Percentiles rank a stretch among this genome's conserved stretches.
phyloP scores from a whole-genome alignment of 1,140 invertebrate genomes.

The Ptiloglossa arizonensis region DNA sequence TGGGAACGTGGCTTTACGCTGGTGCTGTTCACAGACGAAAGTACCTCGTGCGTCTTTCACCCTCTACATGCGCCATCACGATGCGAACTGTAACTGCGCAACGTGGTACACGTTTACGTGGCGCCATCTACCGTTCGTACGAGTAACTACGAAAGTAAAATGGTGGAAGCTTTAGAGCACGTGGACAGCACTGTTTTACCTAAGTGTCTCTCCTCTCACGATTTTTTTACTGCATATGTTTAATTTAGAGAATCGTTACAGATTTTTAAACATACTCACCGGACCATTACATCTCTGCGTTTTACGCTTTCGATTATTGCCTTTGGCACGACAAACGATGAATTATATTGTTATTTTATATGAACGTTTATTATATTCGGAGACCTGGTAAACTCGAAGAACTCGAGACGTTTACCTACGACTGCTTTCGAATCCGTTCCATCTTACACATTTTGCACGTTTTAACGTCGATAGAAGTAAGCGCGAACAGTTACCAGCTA shows the following conservation, averaged over 20 bases:
- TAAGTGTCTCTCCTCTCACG: not conserved
- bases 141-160: too few species aligned
- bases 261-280: not conserved
- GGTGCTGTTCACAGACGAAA: too few species aligned
- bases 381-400: not conserved
- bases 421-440: slow-evolving; percentile 59
- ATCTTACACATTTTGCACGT: slow-evolving; percentile 42
- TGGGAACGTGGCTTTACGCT: too few species aligned
- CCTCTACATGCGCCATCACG: too few species aligned
- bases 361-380: not conserved
- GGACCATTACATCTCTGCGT: not conserved
- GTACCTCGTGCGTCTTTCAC: too few species aligned
- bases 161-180: too few species aligned
- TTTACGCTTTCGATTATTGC: not conserved
- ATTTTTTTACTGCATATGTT: not conserved
- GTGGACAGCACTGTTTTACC: too few species aligned
- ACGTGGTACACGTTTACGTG: too few species aligned
- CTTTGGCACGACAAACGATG: not conserved
- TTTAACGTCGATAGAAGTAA: slow-evolving; percentile 8
- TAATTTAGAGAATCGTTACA: not conserved
- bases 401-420: slow-evolving; percentile 14
- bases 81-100: too few species aligned
- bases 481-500: not conserved
- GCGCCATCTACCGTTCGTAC: too few species aligned
- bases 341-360: slow-evolving; percentile 21